Evolutionary conservation across 2,113 vertebrate genomes (phyloP), one percentile per base, ranked within the genome.

Genomic region (Bostrychus sinensis): DNA sequence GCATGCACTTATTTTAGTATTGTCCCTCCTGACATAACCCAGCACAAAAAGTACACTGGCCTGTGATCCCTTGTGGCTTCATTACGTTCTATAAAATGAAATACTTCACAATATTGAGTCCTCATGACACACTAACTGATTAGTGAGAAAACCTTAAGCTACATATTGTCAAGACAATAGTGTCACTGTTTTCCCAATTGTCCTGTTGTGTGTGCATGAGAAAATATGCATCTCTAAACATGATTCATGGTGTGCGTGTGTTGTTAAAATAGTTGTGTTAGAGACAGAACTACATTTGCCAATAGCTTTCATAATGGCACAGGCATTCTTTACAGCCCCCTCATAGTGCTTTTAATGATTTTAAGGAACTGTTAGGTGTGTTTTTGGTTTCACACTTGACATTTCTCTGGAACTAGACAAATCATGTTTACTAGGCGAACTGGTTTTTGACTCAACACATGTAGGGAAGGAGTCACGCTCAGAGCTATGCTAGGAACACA

Each of bases 341-440:
- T 14, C 23, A 8, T 16, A 9, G 26, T 1, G 6, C 38, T 37
- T 39, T 17, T 5, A 11, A 7, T 50, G 12, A 32, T 14, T 11
- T 43, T 20, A 7, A 30, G 23, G 13, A 62, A 8, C 32, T 16
- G 10, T 46, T 32, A n/a, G 25, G 57, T 30, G 0, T 25, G 45
- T 28, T 20, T 20, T 6, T 25, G 13, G 7, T 10, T 56, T 38
- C 13, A 0, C 13, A 43, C 19, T 62, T 38, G 11, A 0, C 13
- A 43, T n/a, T 62, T 55, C 38, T 12, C 53, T 62, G 17, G 13
- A 63, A 64, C 2, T 7, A 28, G 12, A 46, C 9, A n/a, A 48
- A 13, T 56, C 13, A 8, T 23, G 14, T 43, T 42, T 37, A 38
- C 75, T 46, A 25, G 73, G 56, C 72, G 45, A 77, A 83, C 84